Evolutionary conservation across 2,113 vertebrate genomes (phyloP).

Genomic region (Chelonoidis abingdonii): DNA sequence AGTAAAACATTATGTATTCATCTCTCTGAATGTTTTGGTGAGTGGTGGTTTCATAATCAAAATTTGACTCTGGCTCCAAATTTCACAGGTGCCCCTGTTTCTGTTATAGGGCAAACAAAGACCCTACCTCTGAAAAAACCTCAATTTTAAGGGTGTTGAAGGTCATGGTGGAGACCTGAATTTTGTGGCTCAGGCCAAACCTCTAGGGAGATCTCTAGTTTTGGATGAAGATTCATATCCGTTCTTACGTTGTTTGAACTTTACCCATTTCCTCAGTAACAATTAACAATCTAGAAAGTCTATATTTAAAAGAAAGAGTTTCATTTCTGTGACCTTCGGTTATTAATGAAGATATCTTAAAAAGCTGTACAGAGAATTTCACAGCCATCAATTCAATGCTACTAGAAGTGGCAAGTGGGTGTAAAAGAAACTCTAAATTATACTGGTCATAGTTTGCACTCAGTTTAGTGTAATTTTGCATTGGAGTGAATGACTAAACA

Average conservation of each 20-base stretch:
- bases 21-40: background rate
- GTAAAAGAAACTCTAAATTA: background rate
- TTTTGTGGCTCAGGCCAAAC: background rate
- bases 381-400: background rate
- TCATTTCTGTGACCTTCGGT: background rate
- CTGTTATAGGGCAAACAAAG: constrained; percentile 24
- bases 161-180: background rate
- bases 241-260: background rate
- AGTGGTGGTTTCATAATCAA: constrained; percentile 55
- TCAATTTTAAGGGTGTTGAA: background rate
- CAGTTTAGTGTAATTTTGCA: background rate
- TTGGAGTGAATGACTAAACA: background rate
- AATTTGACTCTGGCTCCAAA: constrained; percentile 14
- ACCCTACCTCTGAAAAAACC: background rate
- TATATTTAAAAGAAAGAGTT: background rate
- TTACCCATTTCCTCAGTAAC: background rate
- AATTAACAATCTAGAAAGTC: background rate
- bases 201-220: background rate
- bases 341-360: background rate
- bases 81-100: constrained; percentile 41
- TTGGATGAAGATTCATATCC: background rate
- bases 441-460: background rate
- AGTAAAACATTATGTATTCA: background rate
- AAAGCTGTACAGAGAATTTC: background rate
- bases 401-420: background rate